phyloP scores from a whole-genome alignment of 2,113 vertebrate genomes.

The Synodontis membranacea region DNA sequence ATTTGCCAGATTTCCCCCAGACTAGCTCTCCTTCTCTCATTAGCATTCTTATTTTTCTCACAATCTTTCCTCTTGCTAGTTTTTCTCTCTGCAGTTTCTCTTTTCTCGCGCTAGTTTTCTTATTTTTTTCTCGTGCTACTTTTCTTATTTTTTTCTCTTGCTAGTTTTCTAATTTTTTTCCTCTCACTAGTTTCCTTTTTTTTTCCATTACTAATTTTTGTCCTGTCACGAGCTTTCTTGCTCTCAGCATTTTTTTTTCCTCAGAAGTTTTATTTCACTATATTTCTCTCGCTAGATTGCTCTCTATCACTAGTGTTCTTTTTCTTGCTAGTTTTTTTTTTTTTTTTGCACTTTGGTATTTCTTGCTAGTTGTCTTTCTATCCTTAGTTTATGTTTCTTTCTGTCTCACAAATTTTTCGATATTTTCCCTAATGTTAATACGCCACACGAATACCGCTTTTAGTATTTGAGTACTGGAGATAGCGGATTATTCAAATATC shows the following conservation, averaged over 20 bases:
- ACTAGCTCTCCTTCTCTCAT: not conserved
- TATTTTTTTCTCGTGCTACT: not conserved
- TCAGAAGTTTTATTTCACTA: not conserved
- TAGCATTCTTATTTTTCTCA: no score
- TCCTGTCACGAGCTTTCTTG: not conserved
- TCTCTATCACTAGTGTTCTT: not conserved
- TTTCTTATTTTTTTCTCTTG: not conserved
- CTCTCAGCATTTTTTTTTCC: not conserved
- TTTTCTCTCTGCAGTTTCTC: not conserved
- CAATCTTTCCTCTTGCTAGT: slow-evolving; percentile 1
- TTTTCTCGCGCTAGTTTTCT: slow-evolving; percentile 31
- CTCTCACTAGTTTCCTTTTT: no score
- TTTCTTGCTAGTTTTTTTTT: not conserved
- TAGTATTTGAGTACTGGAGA: not conserved
- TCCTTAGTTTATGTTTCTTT: not conserved
- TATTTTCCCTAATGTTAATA: not conserved
- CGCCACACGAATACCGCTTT: not conserved
- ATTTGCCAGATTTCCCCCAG: not conserved
- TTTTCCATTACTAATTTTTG: no score
- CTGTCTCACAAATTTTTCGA: not conserved
- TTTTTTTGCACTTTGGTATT: no score
- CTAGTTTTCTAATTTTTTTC: no score
- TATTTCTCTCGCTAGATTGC: not conserved
- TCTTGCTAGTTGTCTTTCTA: not conserved
- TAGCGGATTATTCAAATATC: not conserved